Conservation (phyloP, 2,888 invertebrate species). For the Drosophila testacea region DNA sequence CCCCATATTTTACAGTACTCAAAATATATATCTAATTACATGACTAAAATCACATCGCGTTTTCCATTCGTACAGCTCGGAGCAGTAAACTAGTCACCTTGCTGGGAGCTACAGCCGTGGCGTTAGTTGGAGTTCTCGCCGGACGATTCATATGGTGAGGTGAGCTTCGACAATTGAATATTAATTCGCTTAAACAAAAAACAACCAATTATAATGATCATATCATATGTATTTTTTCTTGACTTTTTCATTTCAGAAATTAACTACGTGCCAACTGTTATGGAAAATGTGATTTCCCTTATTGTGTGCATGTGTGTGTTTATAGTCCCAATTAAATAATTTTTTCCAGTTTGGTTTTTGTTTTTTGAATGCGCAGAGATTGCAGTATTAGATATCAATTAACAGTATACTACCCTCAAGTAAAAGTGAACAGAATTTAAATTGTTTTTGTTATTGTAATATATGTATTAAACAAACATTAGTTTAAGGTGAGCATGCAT, state of each 20-base stretch:
- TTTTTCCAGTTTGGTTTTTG: conserved; percentile 27
- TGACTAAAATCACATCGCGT: background rate
- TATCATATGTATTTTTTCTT: conserved; percentile 1
- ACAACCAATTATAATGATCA: conserved; percentile 17
- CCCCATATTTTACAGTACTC: background rate
- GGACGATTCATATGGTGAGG: conserved; percentile 80
- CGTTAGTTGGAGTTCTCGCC: conserved; percentile 65
- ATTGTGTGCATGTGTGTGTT: conserved; percentile 5
- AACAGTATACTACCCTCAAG: conserved; percentile 54
- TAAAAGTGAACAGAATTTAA: conserved; percentile 65
- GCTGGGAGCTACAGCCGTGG: conserved; percentile 66
- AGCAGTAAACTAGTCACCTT: conserved; percentile 58
- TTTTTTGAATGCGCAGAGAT: conserved; percentile 54
- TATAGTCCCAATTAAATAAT: conserved; percentile 25
- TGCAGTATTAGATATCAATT: conserved; percentile 73
- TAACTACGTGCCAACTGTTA: conserved; percentile 32
- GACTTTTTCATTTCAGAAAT: conserved; percentile 44
- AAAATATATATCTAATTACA: background rate
- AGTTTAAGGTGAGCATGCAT: conserved; percentile 32
- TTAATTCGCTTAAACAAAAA: conserved; percentile 4
- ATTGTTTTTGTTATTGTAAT: conserved; percentile 64
- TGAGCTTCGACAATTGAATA: conserved; percentile 45
- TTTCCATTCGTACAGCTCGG: conserved; percentile 31
- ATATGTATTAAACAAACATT: conserved; percentile 35
- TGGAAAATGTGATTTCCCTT: conserved; percentile 61